Base-by-base conservation (phyloP, 2,797 vertebrate genomes). In the Numenius phaeopus region DNA sequence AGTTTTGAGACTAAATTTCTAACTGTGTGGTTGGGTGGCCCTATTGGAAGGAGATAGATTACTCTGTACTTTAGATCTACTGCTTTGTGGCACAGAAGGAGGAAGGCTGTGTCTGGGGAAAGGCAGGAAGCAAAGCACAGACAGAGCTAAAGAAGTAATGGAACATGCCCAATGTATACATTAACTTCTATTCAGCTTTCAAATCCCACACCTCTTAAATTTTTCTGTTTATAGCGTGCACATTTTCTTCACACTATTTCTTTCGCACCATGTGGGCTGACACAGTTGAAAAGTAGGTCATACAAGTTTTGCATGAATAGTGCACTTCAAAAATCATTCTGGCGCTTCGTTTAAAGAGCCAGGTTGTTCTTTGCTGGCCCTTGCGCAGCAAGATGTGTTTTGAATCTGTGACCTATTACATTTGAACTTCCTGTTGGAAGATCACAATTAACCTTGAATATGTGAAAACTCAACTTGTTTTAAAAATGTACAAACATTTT, bases 261-360 rank as follows among this genome's bases (percentile, higher is more conserved):
- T 58, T 90, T 84, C 80, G 46, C 77, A 72, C 73, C 69, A 30
- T 29, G 70, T 58, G 77, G 90, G 93, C 73, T 89, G 92, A 84
- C 72, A 87, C 34, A 86, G 73, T 50, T 79, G 70, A 67, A 79
- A 95, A 95, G 49, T 72, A 96, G 80, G 92, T 42, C 62, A 70
- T 32, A 19, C 26, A 76, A 88, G 69, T 88, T 90, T 58, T 24
- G 14, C 54, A 50, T 58, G 14, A 82, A n/a, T 4, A 75, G 29
- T 1, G 13, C 18, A 61, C 46, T 93, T 86, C 5, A 90, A 58
- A 93, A 75, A 64, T 26, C 67, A 15, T 34, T 77, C 59, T 81
- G 61, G 61, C 26, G 75, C 18, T 26, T 20, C 14, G 14, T 64
- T 86, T 73, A 22, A 83, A 83, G 26, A 71, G 44, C 0, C 65